These are phyloP conservation scores for Riparia riparia DNA, from an alignment of 2,113 vertebrate species.

Conservation along the genomic window DNA sequence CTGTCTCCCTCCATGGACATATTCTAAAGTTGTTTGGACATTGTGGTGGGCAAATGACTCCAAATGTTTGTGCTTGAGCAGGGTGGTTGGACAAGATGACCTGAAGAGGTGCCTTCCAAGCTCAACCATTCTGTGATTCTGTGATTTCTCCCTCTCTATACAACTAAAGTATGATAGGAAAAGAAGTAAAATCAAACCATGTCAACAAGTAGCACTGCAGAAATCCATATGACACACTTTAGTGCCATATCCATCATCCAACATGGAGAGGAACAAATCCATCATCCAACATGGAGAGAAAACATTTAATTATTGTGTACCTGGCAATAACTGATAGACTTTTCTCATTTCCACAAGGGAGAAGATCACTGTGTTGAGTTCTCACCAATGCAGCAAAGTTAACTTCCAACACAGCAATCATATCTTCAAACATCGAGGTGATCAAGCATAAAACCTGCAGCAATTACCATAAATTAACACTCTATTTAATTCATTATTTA, in stretches of 20 bases:
- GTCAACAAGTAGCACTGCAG: not conserved
- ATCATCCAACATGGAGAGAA: not conserved
- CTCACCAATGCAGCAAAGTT: not conserved
- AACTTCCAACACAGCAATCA: conserved; percentile 78
- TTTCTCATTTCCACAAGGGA: not conserved
- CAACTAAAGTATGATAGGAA: not conserved
- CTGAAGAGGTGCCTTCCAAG: not conserved
- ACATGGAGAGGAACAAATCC: not conserved
- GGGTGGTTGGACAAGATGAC: not conserved
- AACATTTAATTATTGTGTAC: conserved; percentile 55
- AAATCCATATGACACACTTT: not conserved
- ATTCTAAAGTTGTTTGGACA: not conserved
- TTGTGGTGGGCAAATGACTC: not conserved
- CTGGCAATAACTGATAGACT: conserved; percentile 81
- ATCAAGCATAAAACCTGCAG: conserved; percentile 81
- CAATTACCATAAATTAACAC: not conserved
- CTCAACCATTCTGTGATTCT: not conserved
- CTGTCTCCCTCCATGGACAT: not conserved
- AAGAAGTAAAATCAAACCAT: not conserved
- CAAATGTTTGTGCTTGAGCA: not conserved
- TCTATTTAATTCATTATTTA: not conserved
- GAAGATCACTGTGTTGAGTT: not conserved
- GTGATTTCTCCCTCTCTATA: not conserved
- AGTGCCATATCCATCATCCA: not conserved
- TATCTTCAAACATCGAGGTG: conserved; percentile 81